Evolutionary conservation across 2,888 invertebrate genomes (phyloP).

Genomic region (Terebella lapidaria): DNA sequence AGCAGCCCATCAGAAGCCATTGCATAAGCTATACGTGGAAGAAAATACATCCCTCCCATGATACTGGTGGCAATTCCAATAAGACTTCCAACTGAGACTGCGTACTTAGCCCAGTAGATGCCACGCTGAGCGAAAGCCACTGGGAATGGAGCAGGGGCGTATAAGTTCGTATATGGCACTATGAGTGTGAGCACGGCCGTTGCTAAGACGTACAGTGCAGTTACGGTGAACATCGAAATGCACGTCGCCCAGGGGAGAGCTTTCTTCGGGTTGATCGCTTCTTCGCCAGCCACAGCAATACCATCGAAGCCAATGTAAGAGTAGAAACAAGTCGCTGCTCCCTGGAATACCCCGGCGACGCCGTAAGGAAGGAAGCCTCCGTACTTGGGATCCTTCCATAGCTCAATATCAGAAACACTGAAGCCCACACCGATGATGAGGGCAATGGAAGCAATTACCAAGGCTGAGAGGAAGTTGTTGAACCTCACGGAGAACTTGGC

Average conservation of each 20-base stretch:
- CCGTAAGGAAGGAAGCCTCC: slow-evolving; percentile 41
- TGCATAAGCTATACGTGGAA: slow-evolving; percentile 80
- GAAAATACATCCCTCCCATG: slow-evolving; percentile 75
- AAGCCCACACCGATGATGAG: slow-evolving; percentile 63
- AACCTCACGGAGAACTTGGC: slow-evolving; percentile 45
- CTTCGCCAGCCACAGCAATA: no score
- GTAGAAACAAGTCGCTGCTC: no score
- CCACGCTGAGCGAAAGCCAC: slow-evolving; percentile 36
- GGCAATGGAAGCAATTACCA: no score
- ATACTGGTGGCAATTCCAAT: slow-evolving; percentile 38
- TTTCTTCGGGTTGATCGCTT: no score
- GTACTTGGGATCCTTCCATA: slow-evolving; percentile 71
- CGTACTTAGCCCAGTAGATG: slow-evolving; percentile 36
- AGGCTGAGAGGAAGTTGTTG: slow-evolving; percentile 48
- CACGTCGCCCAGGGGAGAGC: slow-evolving; percentile 51
- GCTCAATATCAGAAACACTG: slow-evolving; percentile 72
- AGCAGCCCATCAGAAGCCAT: slow-evolving; percentile 86
- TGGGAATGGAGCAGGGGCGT: slow-evolving; percentile 39
- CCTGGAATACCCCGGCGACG: slow-evolving; percentile 40
- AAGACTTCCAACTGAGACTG: slow-evolving; percentile 39
- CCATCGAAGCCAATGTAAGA: no score
- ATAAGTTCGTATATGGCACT: slow-evolving; percentile 37
- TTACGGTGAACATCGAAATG: slow-evolving; percentile 35
- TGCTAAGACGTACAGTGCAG: slow-evolving; percentile 39
- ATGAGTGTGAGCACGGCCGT: slow-evolving; percentile 42